Evolutionary conservation across 2,888 invertebrate genomes (phyloP), one percentile per base, ranked within the genome.

Genomic region (Drymonia ruficornis): DNA sequence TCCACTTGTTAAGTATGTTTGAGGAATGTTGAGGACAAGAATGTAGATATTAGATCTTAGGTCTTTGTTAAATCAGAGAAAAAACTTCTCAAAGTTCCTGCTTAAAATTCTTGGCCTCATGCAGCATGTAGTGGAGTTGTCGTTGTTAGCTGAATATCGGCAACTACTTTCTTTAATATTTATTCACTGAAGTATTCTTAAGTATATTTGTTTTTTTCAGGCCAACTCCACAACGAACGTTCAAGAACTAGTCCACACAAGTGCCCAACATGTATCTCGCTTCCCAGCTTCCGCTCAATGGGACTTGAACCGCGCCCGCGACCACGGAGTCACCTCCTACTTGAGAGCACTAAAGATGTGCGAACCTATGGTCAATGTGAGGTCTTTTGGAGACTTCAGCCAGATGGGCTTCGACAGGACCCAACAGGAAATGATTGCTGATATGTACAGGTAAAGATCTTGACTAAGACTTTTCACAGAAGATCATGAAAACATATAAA

Each of bases 311-410:
- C 89, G 93, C 19, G 83, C 95, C 1, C 93, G 98, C 28, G 98
- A 98, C 81, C 97, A 98, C 70, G 98, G 97, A 0, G 90, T 97
- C 3, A 94, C 97, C 0, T 93, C 96, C 0, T 98, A 98, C 77
- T 82, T 95, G 0, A 89, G 95, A 16, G 96, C 95, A 52, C 74
- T 97, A 40, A 93, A 95, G 47, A 88, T 95, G 54, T 98, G 97
- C 72, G 93, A 94, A 34, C 90, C 91, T 0, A 92, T 95, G 75
- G 79, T 89, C 1, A 78, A 74, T 12, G 83, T 90, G 29, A 93
- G 94, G 66, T 84, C 86, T 8, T 95, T 95, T 59, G 94, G 94
- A 0, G 94, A 95, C 74, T 90, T 96, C 51, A 83, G 87, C 36
- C 90, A 93, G 49, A 84, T 94, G 50, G 94, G 95, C 68, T 94